Evolutionary conservation across 92 coral and sea anemone genomes (phyloP).

Genomic region (Umimayanthus kanabou): DNA sequence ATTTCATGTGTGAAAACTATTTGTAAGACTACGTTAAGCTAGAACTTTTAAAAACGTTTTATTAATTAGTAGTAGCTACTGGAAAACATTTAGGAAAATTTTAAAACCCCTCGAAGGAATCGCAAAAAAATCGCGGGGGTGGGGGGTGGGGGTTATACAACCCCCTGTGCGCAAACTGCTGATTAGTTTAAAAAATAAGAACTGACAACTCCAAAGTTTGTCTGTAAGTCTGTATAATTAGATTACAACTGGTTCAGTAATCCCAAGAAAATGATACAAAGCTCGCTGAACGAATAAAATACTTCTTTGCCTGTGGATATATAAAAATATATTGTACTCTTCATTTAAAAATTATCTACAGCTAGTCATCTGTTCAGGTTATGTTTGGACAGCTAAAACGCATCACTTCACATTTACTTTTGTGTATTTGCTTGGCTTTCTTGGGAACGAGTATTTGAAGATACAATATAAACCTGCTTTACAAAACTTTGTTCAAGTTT

Average conservation of each 20-base stretch:
- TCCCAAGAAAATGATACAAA: slow-evolving; percentile 29
- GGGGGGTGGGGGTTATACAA: no score
- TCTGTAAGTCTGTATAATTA: slow-evolving; percentile 25
- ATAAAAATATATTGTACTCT: slow-evolving; percentile 58
- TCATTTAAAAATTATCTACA: slow-evolving; percentile 70
- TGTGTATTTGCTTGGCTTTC: not conserved
- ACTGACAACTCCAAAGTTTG: not conserved
- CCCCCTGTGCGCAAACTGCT: not conserved
- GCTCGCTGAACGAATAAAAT: slow-evolving; percentile 56
- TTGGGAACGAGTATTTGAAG: not conserved
- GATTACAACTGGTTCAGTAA: slow-evolving; percentile 34
- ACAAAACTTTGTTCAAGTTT: not conserved
- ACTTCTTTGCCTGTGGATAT: slow-evolving; percentile 56
- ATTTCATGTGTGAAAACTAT: no score
- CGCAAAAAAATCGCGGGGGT: no score
- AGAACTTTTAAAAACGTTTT: no score
- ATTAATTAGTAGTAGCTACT: no score
- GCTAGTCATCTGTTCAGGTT: slow-evolving; percentile 42
- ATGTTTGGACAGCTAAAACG: not conserved
- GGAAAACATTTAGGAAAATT: no score
- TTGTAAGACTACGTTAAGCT: no score
- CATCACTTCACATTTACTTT: not conserved
- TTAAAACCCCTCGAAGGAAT: no score
- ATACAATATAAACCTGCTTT: not conserved
- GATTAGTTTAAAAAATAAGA: not conserved